Evolutionary conservation across 2,888 invertebrate genomes (phyloP).

Genomic region (Rhabditoides inermis): DNA sequence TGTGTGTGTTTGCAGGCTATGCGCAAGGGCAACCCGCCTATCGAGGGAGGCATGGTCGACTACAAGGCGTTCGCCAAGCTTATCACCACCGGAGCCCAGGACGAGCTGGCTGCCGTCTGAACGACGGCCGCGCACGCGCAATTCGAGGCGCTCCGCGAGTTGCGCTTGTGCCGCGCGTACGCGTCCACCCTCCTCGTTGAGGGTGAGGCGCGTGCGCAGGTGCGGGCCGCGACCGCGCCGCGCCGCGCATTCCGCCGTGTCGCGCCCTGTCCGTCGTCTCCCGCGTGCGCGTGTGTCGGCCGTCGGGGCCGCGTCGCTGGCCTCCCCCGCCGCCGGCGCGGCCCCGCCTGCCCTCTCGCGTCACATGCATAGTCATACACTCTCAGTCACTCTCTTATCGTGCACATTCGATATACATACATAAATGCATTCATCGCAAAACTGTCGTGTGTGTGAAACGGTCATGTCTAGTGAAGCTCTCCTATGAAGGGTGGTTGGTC

Average conservation of each 20-base stretch:
- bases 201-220: neutral
- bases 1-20: slow-evolving; percentile 15
- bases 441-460: no score
- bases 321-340: slow-evolving; percentile 2
- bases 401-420: neutral
- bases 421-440: no score
- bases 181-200: no score
- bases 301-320: neutral
- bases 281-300: neutral
- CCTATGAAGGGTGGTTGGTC: slow-evolving; percentile 32
- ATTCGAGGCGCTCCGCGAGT: slow-evolving; percentile 32
- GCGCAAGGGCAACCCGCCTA: slow-evolving; percentile 54
- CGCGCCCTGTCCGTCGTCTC: neutral
- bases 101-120: slow-evolving; percentile 43
- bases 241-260: neutral
- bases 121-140: slow-evolving; percentile 36
- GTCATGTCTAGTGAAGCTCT: slow-evolving; percentile 19
- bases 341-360: slow-evolving; percentile 2
- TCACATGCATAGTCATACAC: neutral
- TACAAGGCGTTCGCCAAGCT: slow-evolving; percentile 56
- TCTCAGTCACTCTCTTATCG: neutral
- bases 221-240: neutral
- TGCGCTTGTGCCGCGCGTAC: slow-evolving; percentile 19
- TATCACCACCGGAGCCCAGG: slow-evolving; percentile 58
- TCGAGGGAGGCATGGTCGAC: slow-evolving; percentile 56